These are phyloP conservation scores for Cyclophora albipunctata DNA, from an alignment of 2,888 invertebrate species.

Conservation along the genomic window DNA sequence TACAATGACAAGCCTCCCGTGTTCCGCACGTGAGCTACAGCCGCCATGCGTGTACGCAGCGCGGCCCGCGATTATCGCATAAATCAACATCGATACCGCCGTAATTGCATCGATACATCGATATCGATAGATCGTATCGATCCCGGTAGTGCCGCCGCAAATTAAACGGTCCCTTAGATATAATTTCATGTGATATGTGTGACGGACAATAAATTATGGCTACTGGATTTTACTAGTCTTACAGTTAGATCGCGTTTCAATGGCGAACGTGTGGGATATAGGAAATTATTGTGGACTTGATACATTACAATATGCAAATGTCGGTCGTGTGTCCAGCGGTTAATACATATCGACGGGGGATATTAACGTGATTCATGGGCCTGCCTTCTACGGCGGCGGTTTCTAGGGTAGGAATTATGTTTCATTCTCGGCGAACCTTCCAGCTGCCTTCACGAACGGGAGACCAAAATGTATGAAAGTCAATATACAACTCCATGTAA, in stretches of 20 bases:
- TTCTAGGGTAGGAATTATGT: no score
- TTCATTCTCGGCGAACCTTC: no score
- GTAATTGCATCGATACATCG: conserved; percentile 50
- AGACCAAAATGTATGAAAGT: no score
- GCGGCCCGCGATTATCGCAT: conserved; percentile 61
- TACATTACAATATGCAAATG: no score
- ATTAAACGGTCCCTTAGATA: conserved; percentile 41
- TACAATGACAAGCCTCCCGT: conserved; percentile 38
- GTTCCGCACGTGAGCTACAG: conserved; percentile 29
- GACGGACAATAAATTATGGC: conserved; percentile 44
- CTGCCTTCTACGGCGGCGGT: no score
- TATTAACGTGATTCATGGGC: no score
- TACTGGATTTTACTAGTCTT: background rate
- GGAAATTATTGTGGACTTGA: no score
- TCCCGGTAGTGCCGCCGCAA: conserved; percentile 35
- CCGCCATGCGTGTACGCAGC: conserved; percentile 17
- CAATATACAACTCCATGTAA: no score
- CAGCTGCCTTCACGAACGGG: no score
- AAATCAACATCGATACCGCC: conserved; percentile 54
- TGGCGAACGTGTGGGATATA: background rate
- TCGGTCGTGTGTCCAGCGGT: background rate
- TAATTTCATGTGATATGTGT: conserved; percentile 54
- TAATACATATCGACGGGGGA: no score
- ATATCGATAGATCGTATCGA: conserved; percentile 32
- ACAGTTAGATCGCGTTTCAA: conserved; percentile 3